Percentiles rank a stretch among this genome's conserved stretches.
phyloP scores from a whole-genome alignment of 2,888 invertebrate genomes.

The Zeuzera pyrina region DNA sequence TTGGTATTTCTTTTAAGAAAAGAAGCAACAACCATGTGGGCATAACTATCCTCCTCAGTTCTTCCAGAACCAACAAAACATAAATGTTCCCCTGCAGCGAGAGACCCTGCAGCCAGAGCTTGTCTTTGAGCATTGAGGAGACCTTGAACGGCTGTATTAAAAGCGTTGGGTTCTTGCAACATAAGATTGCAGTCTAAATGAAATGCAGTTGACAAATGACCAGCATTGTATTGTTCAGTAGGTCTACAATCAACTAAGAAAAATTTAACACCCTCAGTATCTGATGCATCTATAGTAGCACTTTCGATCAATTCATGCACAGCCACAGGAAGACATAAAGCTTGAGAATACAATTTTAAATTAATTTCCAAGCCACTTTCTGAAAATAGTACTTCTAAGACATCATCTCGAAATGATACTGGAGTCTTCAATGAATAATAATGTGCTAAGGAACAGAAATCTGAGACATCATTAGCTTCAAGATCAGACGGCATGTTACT shows the following conservation, averaged over 20 bases:
- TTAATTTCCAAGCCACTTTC: slow-evolving; percentile 71
- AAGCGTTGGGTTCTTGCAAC: slow-evolving; percentile 96
- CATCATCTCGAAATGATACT: slow-evolving; percentile 90
- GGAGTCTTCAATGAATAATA: slow-evolving; percentile 96
- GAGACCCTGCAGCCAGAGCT: slow-evolving; percentile 88
- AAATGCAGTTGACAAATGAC: slow-evolving; percentile 97
- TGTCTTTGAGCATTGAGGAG: slow-evolving; percentile 90
- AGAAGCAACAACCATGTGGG: slow-evolving; percentile 98
- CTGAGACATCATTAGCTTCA: slow-evolving; percentile 94
- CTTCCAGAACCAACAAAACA: slow-evolving; percentile 95
- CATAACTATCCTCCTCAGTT: slow-evolving; percentile 94
- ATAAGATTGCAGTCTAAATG: slow-evolving; percentile 97
- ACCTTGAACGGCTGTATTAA: slow-evolving; percentile 94
- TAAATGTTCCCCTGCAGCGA: slow-evolving; percentile 90
- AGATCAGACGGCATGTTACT: slow-evolving; percentile 87
- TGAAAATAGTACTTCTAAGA: slow-evolving; percentile 77
- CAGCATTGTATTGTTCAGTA: slow-evolving; percentile 96
- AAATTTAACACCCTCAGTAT: slow-evolving; percentile 83
- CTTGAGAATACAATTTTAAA: slow-evolving; percentile 81
- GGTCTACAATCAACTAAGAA: slow-evolving; percentile 98
- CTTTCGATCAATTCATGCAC: slow-evolving; percentile 93
- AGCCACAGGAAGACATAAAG: slow-evolving; percentile 96
- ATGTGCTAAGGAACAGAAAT: slow-evolving; percentile 97
- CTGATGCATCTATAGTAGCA: slow-evolving; percentile 76
- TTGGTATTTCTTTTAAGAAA: slow-evolving; percentile 95